A percentile compares a stretch with the other conserved stretches of the same genome.
Conservation (phyloP, 1,140 invertebrate species). For the Cephus cinctus region DNA sequence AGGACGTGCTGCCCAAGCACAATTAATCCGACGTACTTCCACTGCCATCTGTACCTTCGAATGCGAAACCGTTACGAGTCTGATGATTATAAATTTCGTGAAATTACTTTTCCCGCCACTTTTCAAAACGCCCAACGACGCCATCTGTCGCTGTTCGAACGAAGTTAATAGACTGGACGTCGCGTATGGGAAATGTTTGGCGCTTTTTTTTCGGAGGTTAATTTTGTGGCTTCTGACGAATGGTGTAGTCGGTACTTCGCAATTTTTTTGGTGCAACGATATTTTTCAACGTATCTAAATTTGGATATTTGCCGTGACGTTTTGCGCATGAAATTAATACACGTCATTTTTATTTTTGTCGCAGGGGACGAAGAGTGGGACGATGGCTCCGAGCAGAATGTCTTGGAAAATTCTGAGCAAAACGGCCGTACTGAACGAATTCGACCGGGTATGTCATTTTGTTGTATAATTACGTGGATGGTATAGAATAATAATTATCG, state of each 20-base stretch:
- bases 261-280: neutral
- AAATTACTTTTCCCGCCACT: neutral
- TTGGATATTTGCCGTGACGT: no score
- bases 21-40: neutral
- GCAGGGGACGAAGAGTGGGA: conserved; percentile 50
- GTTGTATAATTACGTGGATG: no score
- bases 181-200: no score
- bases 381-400: conserved; percentile 41
- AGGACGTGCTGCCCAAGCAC: neutral
- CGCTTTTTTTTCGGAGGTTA: conserved; percentile 30
- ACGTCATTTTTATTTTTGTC: conserved; percentile 24
- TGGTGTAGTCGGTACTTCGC: neutral
- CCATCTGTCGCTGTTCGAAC: conserved; percentile 7
- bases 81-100: neutral
- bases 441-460: no score
- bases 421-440: conserved; percentile 29
- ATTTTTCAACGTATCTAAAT: no score
- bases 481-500: no score
- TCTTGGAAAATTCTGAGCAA: conserved; percentile 38
- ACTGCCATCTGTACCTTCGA: neutral
- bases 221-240: conserved; percentile 26
- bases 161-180: no score
- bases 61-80: neutral
- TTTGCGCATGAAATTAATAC: conserved; percentile 23
- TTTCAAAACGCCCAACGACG: neutral